Conservation (phyloP, 2,888 invertebrate species). For the Ochropacha duplaris region DNA sequence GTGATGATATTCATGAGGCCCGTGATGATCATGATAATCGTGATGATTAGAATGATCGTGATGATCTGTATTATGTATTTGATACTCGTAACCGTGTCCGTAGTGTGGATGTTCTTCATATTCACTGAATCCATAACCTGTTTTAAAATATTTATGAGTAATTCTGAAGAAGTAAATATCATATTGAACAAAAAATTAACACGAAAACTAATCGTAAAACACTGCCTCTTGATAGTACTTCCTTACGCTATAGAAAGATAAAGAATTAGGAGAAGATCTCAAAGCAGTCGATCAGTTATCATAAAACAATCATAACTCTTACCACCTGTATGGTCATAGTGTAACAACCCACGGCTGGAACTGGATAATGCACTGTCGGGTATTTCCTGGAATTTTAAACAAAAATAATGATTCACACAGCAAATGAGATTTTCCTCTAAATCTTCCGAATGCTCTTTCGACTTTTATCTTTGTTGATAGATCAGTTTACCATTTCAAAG, state of each 20-base stretch:
- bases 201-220: too few species aligned
- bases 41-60: slow-evolving; percentile 24
- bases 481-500: background rate
- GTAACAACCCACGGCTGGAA: slow-evolving; percentile 60
- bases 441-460: background rate
- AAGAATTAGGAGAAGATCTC: too few species aligned
- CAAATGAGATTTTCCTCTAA: background rate
- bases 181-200: too few species aligned
- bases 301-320: background rate
- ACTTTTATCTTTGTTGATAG: background rate
- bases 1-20: slow-evolving; percentile 40
- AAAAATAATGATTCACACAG: slow-evolving; percentile 23
- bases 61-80: slow-evolving; percentile 30
- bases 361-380: slow-evolving; percentile 62
- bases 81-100: slow-evolving; percentile 55
- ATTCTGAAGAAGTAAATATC: too few species aligned
- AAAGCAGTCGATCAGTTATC: background rate
- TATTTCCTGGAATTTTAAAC: slow-evolving; percentile 53
- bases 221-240: too few species aligned
- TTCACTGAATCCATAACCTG: slow-evolving; percentile 61
- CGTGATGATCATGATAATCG: slow-evolving; percentile 38
- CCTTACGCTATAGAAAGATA: too few species aligned
- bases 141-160: too few species aligned
- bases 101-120: slow-evolving; percentile 63
- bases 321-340: slow-evolving; percentile 56